Evolutionary conservation across 2,113 vertebrate genomes (phyloP), one percentile per base, ranked within the genome.

Genomic region (Nothobranchius furzeri): DNA sequence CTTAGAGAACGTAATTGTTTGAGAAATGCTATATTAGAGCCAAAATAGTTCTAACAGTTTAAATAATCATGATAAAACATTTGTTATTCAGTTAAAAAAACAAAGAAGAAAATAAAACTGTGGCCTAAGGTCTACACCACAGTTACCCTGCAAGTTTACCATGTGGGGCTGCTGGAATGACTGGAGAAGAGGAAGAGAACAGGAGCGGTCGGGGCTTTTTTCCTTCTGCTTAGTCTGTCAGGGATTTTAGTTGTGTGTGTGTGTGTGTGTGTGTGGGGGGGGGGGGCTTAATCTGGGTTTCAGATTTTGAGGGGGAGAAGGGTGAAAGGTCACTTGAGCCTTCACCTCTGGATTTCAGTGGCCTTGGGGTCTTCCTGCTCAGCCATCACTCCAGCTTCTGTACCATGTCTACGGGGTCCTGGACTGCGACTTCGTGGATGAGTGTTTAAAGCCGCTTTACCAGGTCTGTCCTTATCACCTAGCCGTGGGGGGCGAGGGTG

Each of bases 321-420:
- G 68, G 66, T 81, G 64, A 77, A 75, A 78, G 56, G 57, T 68
- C 79, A 83, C 60, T 82, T 82, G 75, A 17, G 64, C 69, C 88
- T 96, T 99, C 96, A 98, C 96, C 97, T 99, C 87, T 94, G 93
- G 91, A 98, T 94, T 76, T 97, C 95, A 0, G 94, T 93, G 84
- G 93, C 92, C 82, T 96, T 95, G 1, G 95, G 83, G 83, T 91
- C 94, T 85, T 96, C 95, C 75, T 90, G 91, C 0, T 96, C 95
- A 1, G 94, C 91, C 89, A 87, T 92, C 85, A 87, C 84, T 54
- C 93, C 94, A 4, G 79, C 83, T 66, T 94, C 93, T 10, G 92
- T 91, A 11, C 93, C 93, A 60, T 90, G 87, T 47, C 94, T 94
- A n/a, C 94, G 95, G 54, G 90, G 78, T 17, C 91, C 60, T 3